Evolutionary conservation across 2,888 invertebrate genomes (phyloP), one percentile per base, ranked within the genome.

Genomic region (Caenorhabditis angaria): DNA sequence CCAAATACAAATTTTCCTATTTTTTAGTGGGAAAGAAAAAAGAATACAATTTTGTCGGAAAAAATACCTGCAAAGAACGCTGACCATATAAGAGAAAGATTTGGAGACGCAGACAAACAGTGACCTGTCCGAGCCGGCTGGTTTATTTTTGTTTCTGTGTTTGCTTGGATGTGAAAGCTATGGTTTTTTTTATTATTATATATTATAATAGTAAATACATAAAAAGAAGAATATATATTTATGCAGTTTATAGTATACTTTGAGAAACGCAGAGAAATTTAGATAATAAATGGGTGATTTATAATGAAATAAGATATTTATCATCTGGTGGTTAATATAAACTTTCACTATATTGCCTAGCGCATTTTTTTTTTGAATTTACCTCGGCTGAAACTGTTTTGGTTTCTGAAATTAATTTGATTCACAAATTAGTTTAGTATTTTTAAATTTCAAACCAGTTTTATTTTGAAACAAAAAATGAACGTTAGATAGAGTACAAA

Each of bases 341-440:
- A 41, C 41, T 41, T 41, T 41, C 41, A 41, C 41, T 41, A 41
- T 41, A n/a, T n/a, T n/a, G n/a, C n/a, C n/a, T n/a, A n/a, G 41
- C 41, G 41, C 2, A 2, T 41, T 41, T 41, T 41, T 18, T 41
- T 41, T 3, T 18, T 12, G 18, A 41, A 14, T 41, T 18, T 32
- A 14, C 10, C 14, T 18, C 3, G 14, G 10, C 10, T 5, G 18
- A 14, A 41, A 41, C 10, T 41, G 10, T 41, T 6, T 41, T 12
- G 6, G 41, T 41, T 2, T n/a, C n/a, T n/a, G n/a, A n/a, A n/a
- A 14, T 14, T 10, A 41, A 41, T 41, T 41, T 41, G 41, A 41
- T 18, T 12, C 18, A 12, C 41, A 41, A 18, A 5, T 41, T 12
- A 41, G 10, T 41, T 18, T 3, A 41, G 18, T 3, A 3, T 41